Conservation (phyloP, 1,140 invertebrate species). For the Heliconius hermathena region DNA sequence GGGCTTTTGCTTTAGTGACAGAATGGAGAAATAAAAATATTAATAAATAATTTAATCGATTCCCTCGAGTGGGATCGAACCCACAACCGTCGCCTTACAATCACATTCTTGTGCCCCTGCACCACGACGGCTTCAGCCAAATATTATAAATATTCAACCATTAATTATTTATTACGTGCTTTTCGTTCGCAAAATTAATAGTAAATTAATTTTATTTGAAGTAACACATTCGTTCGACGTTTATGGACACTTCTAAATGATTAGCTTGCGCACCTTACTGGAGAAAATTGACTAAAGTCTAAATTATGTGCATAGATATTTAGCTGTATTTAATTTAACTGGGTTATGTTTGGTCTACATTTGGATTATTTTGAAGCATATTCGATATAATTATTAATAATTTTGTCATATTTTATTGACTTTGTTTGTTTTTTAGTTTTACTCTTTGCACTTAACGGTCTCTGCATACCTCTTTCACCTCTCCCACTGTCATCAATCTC, state of each 20-base stretch:
- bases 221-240: conserved; percentile 17
- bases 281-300: conserved; percentile 15
- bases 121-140: too few species aligned
- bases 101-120: too few species aligned
- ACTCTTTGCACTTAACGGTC: not conserved
- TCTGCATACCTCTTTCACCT: too few species aligned
- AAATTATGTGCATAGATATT: conserved; percentile 24
- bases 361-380: not conserved
- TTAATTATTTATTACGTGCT: conserved; percentile 22
- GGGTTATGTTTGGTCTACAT: conserved; percentile 6
- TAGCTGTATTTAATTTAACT: not conserved
- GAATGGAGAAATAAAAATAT: too few species aligned
- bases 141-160: too few species aligned
- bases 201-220: conserved; percentile 26
- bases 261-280: conserved; percentile 13
- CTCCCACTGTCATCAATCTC: too few species aligned
- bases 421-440: not conserved
- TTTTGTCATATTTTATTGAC: too few species aligned
- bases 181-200: conserved; percentile 24
- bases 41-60: too few species aligned
- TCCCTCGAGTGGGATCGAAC: too few species aligned
- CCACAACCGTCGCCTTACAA: too few species aligned
- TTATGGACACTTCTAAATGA: conserved; percentile 25
- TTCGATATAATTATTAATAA: not conserved
- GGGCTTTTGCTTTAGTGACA: too few species aligned